Conservation (phyloP, 2,888 invertebrate species). For the Temnothorax unifasciatus region DNA sequence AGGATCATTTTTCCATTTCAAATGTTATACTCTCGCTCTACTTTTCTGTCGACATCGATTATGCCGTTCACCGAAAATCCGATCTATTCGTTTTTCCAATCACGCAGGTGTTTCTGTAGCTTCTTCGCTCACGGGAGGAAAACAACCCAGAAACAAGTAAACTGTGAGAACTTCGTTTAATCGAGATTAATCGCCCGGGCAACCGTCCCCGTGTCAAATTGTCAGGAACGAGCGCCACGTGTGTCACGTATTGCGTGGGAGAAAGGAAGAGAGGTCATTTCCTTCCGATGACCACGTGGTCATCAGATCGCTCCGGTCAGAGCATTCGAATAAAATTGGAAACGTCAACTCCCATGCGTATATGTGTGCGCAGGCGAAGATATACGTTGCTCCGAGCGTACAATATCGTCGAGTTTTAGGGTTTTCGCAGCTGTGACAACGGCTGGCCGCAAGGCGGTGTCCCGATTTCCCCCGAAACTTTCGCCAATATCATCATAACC, state of each 20-base stretch:
- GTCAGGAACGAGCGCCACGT: neutral
- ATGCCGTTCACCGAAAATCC: neutral
- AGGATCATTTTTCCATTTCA: neutral
- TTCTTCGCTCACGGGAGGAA: neutral
- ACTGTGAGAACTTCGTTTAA: slow-evolving; percentile 16
- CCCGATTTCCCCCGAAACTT: slow-evolving; percentile 57
- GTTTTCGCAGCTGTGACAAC: slow-evolving; percentile 65
- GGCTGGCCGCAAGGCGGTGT: slow-evolving; percentile 51
- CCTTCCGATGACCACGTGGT: slow-evolving; percentile 3
- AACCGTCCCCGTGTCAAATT: neutral
- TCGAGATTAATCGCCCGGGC: slow-evolving; percentile 30
- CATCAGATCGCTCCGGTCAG: slow-evolving; percentile 14
- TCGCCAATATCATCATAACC: slow-evolving; percentile 65
- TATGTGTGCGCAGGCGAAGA: slow-evolving; percentile 20
- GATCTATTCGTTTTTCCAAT: slow-evolving; percentile 17
- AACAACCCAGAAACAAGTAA: neutral
- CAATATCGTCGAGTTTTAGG: slow-evolving; percentile 66
- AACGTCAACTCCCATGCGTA: slow-evolving; percentile 5
- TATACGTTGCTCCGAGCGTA: slow-evolving; percentile 50
- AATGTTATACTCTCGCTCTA: neutral
- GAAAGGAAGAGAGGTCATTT: slow-evolving; percentile 5
- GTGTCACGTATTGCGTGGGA: slow-evolving; percentile 25
- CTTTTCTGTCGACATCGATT: neutral
- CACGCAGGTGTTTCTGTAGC: neutral
- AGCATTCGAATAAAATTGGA: slow-evolving; percentile 48